These are phyloP conservation scores for Platichthys flesus DNA, from an alignment of 2,113 vertebrate species.

Conservation along the genomic window DNA sequence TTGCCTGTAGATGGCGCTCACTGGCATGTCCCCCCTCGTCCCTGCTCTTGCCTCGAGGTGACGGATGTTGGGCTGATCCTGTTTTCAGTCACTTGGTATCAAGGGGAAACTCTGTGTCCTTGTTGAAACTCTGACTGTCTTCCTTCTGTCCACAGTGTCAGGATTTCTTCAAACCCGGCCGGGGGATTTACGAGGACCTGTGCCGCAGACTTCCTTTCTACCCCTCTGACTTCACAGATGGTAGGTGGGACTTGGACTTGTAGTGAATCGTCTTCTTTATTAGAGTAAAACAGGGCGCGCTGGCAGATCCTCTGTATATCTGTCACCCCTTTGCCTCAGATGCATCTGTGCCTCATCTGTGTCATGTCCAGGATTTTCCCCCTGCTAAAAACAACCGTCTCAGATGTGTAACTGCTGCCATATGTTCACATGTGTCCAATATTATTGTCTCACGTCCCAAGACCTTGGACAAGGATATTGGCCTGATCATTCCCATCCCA, in stretches of 20 bases:
- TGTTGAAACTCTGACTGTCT: slow-evolving; percentile 19
- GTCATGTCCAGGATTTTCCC: slow-evolving; percentile 41
- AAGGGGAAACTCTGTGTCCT: background rate
- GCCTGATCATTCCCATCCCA: background rate
- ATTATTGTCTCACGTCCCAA: slow-evolving; percentile 38
- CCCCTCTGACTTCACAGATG: slow-evolving; percentile 95
- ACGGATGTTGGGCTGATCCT: background rate
- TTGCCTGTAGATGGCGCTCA: too few relatives aligned
- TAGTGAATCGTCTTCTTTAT: slow-evolving; percentile 66
- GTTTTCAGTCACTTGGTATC: too few relatives aligned
- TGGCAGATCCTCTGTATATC: slow-evolving; percentile 65
- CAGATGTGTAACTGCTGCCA: slow-evolving; percentile 32
- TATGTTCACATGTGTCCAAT: slow-evolving; percentile 25
- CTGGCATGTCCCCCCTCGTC: too few relatives aligned
- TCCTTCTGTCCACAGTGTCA: slow-evolving; percentile 74
- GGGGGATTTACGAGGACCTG: slow-evolving; percentile 94
- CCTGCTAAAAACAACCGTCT: slow-evolving; percentile 24
- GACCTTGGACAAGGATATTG: slow-evolving; percentile 16
- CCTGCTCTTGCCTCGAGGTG: too few relatives aligned
- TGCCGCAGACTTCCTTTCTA: slow-evolving; percentile 92
- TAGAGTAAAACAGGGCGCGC: slow-evolving; percentile 42
- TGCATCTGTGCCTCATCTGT: slow-evolving; percentile 64
- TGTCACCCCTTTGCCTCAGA: slow-evolving; percentile 56
- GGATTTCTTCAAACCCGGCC: slow-evolving; percentile 88
- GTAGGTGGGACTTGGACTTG: slow-evolving; percentile 79